Percentiles rank a stretch among this genome's conserved stretches.
These are phyloP conservation scores for Caenorhabditis doughertyi DNA, from an alignment of 2,888 invertebrate genomes.

Conservation along the genomic window DNA sequence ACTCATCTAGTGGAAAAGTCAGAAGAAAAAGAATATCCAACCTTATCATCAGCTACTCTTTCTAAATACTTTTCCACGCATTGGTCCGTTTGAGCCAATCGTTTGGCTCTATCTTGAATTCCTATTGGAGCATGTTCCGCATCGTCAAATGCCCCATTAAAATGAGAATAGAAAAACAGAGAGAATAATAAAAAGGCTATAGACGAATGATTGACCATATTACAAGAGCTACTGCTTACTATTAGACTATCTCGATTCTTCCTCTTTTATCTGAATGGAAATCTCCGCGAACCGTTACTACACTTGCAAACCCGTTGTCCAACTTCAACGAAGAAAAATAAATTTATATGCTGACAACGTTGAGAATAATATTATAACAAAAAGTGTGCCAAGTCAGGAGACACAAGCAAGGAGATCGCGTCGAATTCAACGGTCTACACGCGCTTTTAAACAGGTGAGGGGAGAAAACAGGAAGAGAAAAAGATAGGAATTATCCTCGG, in stretches of 20 bases:
- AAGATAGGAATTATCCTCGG: constrained; percentile 60
- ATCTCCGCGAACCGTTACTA: constrained; percentile 11
- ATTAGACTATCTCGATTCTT: background rate
- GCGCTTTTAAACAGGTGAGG: no score
- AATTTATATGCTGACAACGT: constrained; percentile 13
- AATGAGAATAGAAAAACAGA: constrained; percentile 39
- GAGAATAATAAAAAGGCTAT: constrained; percentile 34
- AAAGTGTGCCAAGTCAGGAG: constrained; percentile 26
- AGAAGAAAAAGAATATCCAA: background rate
- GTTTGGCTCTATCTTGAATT: constrained; percentile 12
- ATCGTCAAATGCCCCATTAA: constrained; percentile 29
- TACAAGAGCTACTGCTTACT: no score
- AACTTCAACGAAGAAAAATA: constrained; percentile 24
- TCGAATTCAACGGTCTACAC: constrained; percentile 27
- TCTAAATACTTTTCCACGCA: constrained; percentile 30
- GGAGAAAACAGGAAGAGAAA: background rate
- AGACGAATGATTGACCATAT: constrained; percentile 29
- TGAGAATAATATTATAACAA: constrained; percentile 32
- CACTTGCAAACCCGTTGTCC: background rate
- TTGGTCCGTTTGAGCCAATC: constrained; percentile 16
- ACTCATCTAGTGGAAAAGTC: background rate
- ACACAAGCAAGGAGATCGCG: constrained; percentile 38
- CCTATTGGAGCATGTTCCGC: constrained; percentile 26
- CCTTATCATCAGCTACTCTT: background rate
- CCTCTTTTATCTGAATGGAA: background rate